Evolutionary conservation across 2,888 invertebrate species (phyloP), one percentile per base, ranked within the genome.

Genomic region (Caenorhabditis sp.): DNA sequence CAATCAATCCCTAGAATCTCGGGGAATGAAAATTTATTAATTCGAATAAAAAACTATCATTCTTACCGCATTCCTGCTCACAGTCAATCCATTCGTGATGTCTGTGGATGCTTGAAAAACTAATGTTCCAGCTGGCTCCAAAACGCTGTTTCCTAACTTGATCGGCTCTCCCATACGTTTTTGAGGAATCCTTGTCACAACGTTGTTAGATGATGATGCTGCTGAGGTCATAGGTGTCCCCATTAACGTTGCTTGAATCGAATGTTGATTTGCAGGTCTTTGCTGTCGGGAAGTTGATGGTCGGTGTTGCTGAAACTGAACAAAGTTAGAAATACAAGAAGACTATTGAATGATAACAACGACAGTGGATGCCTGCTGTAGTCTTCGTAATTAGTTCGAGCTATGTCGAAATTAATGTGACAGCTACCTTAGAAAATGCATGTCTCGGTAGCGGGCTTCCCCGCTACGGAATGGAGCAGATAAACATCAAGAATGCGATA

Each of bases 51-150:
- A 22, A 64, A 68, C 68, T 68, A 31, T n/a, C n/a, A 76, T 64
- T 68, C 76, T 76, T 35, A 76, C 76, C 0, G 76, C 64, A n/a
- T 68, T 66, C 38, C 59, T 68, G n/a, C 56, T 51, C 3, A 63
- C 79, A 12, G n/a, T 10, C 24, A 51, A 1, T 61, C 79, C 64
- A 14, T 22, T 22, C 7, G 31, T 19, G 10, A 47, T 59, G 2
- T 70, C 54, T n/a, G 44, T 19, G 38, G 6, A 10, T 38, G 38
- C 54, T 24, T 70, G 51, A 16, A 79, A 70, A 5, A 79, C 70
- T 14, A 79, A 22, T 31, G 79, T 79, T 16, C 79, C 79, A 56
- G 70, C 79, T 1, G 79, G 79, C n/a, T 79, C 70, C 47, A 79
- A 64, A n/a, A 79, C 38, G 14, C 41, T 70, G 56, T 79, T 19